A percentile compares a stretch with the other conserved stretches of the same genome.
Evolutionary conservation across 2,888 invertebrate genomes (phyloP).

Genomic region (Apodemia hepburni): DNA sequence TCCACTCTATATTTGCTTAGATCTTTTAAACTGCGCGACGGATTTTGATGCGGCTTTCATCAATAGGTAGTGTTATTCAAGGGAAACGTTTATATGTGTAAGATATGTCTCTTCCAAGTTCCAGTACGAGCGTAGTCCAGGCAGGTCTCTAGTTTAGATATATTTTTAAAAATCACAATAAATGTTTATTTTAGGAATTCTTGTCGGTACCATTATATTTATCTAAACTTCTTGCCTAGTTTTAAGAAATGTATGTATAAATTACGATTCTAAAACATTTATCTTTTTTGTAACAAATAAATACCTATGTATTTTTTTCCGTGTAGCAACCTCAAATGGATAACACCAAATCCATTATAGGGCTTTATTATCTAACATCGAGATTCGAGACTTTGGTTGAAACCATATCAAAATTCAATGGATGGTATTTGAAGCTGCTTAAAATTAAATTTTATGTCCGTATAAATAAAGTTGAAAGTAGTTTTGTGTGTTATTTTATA

Average conservation of each 20-base stretch:
- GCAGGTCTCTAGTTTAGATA: no score
- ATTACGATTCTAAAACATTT: neutral
- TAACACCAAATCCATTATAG: slow-evolving; percentile 66
- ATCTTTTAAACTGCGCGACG: no score
- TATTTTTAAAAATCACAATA: no score
- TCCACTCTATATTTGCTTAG: no score
- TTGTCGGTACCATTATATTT: no score
- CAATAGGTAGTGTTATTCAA: no score
- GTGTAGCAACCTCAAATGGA: slow-evolving; percentile 47
- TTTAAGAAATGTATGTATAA: neutral
- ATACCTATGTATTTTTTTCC: slow-evolving; percentile 22
- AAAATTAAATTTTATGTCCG: slow-evolving; percentile 47
- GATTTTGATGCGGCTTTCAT: no score
- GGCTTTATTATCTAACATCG: slow-evolving; percentile 70
- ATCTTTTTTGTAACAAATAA: slow-evolving; percentile 7
- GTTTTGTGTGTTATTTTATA: slow-evolving; percentile 18
- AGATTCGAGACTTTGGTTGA: slow-evolving; percentile 50
- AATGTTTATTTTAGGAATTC: no score
- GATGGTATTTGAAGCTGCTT: slow-evolving; percentile 32
- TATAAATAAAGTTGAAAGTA: slow-evolving; percentile 49
- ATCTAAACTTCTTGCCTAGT: neutral
- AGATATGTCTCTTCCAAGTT: no score
- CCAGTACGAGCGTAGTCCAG: no score
- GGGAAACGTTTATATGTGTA: no score
- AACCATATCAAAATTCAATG: slow-evolving; percentile 45